Evolutionary conservation across 2,888 invertebrate species (phyloP), one percentile per base, ranked within the genome.

Genomic region (Pyrgus malvae): DNA sequence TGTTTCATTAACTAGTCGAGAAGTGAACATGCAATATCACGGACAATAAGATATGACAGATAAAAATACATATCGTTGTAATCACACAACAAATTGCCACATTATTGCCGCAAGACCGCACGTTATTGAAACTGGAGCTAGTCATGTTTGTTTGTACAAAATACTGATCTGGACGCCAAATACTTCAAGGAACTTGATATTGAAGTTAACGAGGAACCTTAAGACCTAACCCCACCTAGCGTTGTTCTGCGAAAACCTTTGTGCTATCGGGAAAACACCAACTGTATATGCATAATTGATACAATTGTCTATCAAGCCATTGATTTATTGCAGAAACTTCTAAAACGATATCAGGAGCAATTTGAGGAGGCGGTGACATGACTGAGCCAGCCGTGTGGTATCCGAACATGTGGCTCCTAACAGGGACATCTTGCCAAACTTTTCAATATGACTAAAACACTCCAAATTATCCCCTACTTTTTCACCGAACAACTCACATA

Each of bases 141-240:
- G 23, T 14, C 33, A 46, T 23, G 16, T 12, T 9, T 23, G n/a
- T 7, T 2, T 35, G 1, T 11, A 40, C 40, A 12, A 42, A 4
- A 25, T 16, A 2, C 9, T 16, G 2, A 19, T 16, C 14, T 37
- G 19, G 19, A 37, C 9, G n/a, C 16, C 19, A 19, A 37, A n/a
- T 2, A 5, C 9, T 9, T 8, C 17, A 16, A 19, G n/a, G 19
- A n/a, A 19, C 9, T n/a, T 16, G 37, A n/a, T n/a, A 37, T 16
- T 5, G 2, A 9, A 19, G 37, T n/a, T 35, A 12, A 12, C 16
- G 37, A 37, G 19, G 37, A 19, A 37, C 69, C 69, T 67, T 66
- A 70, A 64, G 68, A 73, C 76, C 76, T 88, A 88, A 89, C 88
- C 88, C 87, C 81, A 87, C 83, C 81, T 84, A 76, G 61, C 66